Conservation (phyloP, 37 sponge, comb jelly and placozoan species). For the Halisarca cf. caerulea region DNA sequence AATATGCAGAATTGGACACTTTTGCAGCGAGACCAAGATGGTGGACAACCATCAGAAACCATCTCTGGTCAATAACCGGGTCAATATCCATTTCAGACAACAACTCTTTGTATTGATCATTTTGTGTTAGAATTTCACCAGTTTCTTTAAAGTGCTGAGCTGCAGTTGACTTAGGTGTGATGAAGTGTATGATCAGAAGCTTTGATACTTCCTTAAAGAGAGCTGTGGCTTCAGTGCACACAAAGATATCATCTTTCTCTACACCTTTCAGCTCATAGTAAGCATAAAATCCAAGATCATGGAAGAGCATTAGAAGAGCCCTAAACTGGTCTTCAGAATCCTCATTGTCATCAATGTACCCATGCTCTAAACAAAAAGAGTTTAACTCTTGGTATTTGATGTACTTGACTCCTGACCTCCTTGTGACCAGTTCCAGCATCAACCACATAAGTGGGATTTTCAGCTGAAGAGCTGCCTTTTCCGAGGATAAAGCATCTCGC, state of each 20-base stretch:
- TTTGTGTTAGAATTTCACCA: neutral
- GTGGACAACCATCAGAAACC: neutral
- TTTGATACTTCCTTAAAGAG: neutral
- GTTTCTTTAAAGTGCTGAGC: neutral
- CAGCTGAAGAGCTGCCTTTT: neutral
- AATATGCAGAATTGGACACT: neutral
- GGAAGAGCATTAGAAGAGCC: neutral
- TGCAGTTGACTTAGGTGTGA: neutral
- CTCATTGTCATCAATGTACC: constrained; percentile 1
- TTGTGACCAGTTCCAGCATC: neutral
- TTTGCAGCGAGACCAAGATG: constrained; percentile 4
- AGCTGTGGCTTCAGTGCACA: constrained; percentile 5
- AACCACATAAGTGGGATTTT: constrained; percentile 5
- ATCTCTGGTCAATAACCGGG: neutral
- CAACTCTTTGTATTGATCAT: neutral
- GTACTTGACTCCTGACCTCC: neutral
- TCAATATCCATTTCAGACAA: neutral
- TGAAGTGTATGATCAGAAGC: neutral
- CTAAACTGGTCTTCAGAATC: neutral
- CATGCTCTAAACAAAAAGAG: neutral
- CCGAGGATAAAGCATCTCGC: neutral
- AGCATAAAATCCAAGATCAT: neutral
- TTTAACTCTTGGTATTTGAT: neutral
- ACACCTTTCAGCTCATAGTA: neutral
- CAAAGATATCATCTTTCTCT: neutral